Evolutionary conservation across 2,113 vertebrate genomes (phyloP), one percentile per base, ranked within the genome.

Genomic region (Phodopus roborovskii): DNA sequence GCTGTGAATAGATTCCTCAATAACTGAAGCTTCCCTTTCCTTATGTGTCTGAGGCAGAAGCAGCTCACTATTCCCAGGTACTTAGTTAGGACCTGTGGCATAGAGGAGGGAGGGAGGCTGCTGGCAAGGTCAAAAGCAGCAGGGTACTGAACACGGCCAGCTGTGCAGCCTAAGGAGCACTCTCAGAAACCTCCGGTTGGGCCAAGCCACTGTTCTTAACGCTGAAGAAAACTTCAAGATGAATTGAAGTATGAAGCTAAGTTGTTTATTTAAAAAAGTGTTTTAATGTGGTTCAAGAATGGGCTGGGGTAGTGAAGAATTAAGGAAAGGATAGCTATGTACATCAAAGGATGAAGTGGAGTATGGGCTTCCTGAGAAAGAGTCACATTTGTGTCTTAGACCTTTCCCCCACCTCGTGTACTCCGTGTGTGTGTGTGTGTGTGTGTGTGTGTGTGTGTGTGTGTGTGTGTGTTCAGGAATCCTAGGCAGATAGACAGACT

Each of bases 31-130:
- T 39, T 20, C 3, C 0, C 36, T 45, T 22, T 77, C 45, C 42
- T 1, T 0, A 22, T 22, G 68, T 36, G 53, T 75, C 62, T 75
- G 84, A 79, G 39, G 62, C 48, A 9, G 60, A 71, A 36, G 58
- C 24, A 24, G 60, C 48, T 28, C 70, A 10, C 24, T 64, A 64
- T 26, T 8, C 53, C 6, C 0, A 42, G 84, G 30, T 7, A 36
- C 11, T 36, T 4, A 13, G 28, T 36, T 4, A 13, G 28, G 24
- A 5, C 13, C 53, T 56, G 53, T 13, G 45, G 24, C 0, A 3
- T 1, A 0, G 3, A 24, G 8, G 60, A 22, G 0, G 8, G 60
- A 22, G 0, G 11, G 50, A n/a, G 8, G 13, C 24, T 71, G 39
- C 58, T 50, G 60, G 16, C 22, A 64, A 45, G 15, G 45, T 13